Evolutionary conservation across 2,797 vertebrate species (phyloP).

Genomic region (Lepus oiostolus): DNA sequence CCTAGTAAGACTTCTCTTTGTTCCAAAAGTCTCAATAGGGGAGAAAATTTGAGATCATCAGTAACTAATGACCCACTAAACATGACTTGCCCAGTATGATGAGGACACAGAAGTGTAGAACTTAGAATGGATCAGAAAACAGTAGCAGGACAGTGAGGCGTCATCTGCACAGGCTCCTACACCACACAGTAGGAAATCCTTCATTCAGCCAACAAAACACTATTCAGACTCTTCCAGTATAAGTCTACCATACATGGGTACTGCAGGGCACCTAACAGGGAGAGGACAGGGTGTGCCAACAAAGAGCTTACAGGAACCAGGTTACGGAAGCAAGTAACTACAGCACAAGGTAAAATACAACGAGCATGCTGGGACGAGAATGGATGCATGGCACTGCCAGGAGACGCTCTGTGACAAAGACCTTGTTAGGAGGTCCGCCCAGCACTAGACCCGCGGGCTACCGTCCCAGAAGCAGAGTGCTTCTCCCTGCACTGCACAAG

Average conservation of each 20-base stretch:
- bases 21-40: conserved; percentile 54
- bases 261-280: not conserved
- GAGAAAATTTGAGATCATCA: conserved; percentile 26
- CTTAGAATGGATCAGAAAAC: conserved; percentile 38
- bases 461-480: not conserved
- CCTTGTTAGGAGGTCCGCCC: not conserved
- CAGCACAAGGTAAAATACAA: not conserved
- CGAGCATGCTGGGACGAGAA: not conserved
- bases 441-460: not conserved
- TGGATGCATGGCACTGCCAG: not conserved
- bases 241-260: fast-evolving
- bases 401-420: no score
- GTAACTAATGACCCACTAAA: conserved; percentile 67
- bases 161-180: not conserved
- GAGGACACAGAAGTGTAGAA: conserved; percentile 27
- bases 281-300: no score
- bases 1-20: not conserved
- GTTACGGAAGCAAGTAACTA: not conserved
- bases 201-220: conserved; percentile 6
- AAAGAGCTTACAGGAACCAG: not conserved
- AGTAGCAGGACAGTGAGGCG: not conserved
- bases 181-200: not conserved
- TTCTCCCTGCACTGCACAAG: not conserved
- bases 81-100: conserved; percentile 41
- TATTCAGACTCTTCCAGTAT: not conserved